Evolutionary conservation across 1,140 invertebrate species (phyloP), one percentile per base, ranked within the genome.

Genomic region (Bradysia coprophila): DNA sequence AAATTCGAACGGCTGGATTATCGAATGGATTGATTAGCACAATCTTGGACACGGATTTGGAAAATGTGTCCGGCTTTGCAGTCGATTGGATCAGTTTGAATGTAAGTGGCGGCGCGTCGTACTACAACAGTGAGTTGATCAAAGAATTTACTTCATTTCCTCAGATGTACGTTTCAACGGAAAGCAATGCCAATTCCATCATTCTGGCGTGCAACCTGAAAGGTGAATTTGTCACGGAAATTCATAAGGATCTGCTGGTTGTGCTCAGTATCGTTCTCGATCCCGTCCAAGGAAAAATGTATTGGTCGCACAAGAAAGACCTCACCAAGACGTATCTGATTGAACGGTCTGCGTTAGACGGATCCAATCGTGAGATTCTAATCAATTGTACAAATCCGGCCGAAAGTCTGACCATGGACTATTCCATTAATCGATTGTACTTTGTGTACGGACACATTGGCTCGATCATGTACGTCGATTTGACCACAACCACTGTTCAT

Each of bases 71-170:
- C 21, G 78, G 76, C 3, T 43, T 62, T 13, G 56, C 58, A 2
- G 43, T 62, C 9, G 41, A 42, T 37, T 42, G n/a, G 31, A 21
- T 42, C n/a, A n/a, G n/a, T n/a, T n/a, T n/a, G n/a, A n/a, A n/a
- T n/a, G n/a, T n/a, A n/a, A n/a, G n/a, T n/a, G n/a, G n/a, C n/a
- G n/a, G n/a, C n/a, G n/a, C n/a, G n/a, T n/a, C n/a, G n/a, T n/a
- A n/a, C n/a, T n/a, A n/a, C n/a, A n/a, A n/a, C 72, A 16, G 51
- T 74, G 22, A 84, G 90, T 63, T 88, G 82, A 69, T 83, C n/a
- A n/a, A n/a, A n/a, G n/a, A n/a, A n/a, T n/a, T n/a, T n/a, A n/a
- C n/a, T n/a, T n/a, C n/a, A 34, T 81, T 80, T 11, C 61, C 68
- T 18, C 72, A 79, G 46, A 66, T 87, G 64, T 83, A 81, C 56